Base-by-base conservation (phyloP, 2,888 invertebrate genomes). In the Aproaerema taeniolella region DNA sequence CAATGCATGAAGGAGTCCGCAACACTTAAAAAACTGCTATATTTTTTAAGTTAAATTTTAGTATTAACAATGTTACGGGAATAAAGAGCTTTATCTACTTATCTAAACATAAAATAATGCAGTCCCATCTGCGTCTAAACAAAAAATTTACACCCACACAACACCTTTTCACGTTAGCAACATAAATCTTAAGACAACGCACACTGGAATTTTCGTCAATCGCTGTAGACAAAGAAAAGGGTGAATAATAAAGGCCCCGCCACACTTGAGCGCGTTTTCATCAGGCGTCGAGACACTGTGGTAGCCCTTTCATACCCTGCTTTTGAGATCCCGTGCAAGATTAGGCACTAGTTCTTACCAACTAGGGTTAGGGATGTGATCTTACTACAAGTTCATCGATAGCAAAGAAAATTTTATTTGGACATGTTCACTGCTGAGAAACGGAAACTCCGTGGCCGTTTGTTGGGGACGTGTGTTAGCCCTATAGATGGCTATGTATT, bases 141-240 rank as follows among this genome's bases (percentile, higher is more conserved):
- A 20, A 20, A 20, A 6, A 6, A 7, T 7, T 20, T 20, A 20
- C 5, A 6, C 20, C 20, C 7, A 20, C 5, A 20, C 4, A 4
- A 20, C 20, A 4, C 20, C 7, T 20, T 4, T 20, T 4, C 26
- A 47, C 54, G 42, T 43, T n/a, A n/a, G n/a, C n/a, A n/a, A n/a
- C n/a, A n/a, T n/a, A n/a, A n/a, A n/a, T n/a, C n/a, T n/a, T n/a
- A n/a, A n/a, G n/a, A n/a, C n/a, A n/a, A n/a, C n/a, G n/a, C n/a
- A n/a, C n/a, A n/a, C 62, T 59, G 69, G 67, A 79, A 85, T 80
- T 85, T 85, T 85, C 75, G 81, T 81, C 82, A 83, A 83, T 85
- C 83, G 72, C 66, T 57, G 33, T 51, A 67, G 58, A 85, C 83
- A 85, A 85, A 85, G 76, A 54, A 52, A 53, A 49, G 79, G 79